Evolutionary conservation across 2,113 vertebrate species (phyloP), one percentile per base, ranked within the genome.

Genomic region (Tachycineta bicolor): DNA sequence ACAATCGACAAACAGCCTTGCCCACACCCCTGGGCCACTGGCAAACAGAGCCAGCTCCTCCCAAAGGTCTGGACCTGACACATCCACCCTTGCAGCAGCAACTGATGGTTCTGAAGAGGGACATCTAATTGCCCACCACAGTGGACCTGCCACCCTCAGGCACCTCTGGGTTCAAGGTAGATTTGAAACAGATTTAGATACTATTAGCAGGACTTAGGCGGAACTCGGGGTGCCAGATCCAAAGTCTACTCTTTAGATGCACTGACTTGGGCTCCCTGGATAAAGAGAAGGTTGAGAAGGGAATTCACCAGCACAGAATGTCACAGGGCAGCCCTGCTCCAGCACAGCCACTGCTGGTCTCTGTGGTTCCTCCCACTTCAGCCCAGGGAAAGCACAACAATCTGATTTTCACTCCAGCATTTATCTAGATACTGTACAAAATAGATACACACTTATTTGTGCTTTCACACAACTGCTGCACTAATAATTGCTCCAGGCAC

Each of bases 281-380:
- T 24, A 93, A 14, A 64, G 52, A 91, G 90, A 93, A 89, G 70
- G 91, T 92, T 83, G 82, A 76, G 92, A 63, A 89, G 33, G 49
- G 83, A 89, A 80, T 39, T 83, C 68, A 52, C 39, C 31, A 67
- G 85, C 74, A 44, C 65, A 76, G 58, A 93, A 39, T n/a, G 49
- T 19, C 28, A 12, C 59, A 41, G 69, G 41, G 70, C 59, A 85
- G 77, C 31, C 43, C 74, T 94, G 88, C 55, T 41, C 24, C 34
- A 69, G 87, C 79, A 89, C 74, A 87, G 64, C 85, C 77, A 63
- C 21, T 59, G 49, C 44, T 90, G 59, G 63, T 69, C 71, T 60
- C 70, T 41, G 37, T 37, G 31, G 23, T 8, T 82, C 79, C 91
- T 75, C 77, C 74, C 58, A 34, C 89, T 74, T 43, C n/a, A 43